phyloP scores from a whole-genome alignment of 1,140 invertebrate genomes.

The Arion vulgaris region DNA sequence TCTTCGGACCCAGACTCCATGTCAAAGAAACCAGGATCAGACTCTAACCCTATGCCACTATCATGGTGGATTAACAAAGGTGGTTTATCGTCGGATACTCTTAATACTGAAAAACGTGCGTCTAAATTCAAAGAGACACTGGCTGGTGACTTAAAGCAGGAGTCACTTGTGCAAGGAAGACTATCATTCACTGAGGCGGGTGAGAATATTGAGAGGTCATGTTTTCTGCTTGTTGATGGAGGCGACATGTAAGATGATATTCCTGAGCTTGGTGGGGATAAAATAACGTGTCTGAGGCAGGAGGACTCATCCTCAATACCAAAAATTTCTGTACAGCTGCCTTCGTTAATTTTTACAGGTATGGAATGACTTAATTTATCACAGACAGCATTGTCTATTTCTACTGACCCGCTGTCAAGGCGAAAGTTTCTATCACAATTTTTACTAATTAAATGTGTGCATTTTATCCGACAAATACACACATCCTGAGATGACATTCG shows the following conservation, averaged over 20 bases:
- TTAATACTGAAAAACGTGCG: not conserved
- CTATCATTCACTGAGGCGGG: not conserved
- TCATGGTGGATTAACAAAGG: slow-evolving; percentile 52
- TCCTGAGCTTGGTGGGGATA: slow-evolving; percentile 25
- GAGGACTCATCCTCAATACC: not conserved
- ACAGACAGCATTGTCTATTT: slow-evolving; percentile 8
- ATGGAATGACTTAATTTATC: slow-evolving; percentile 17
- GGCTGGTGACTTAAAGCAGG: not conserved
- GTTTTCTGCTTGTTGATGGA: not conserved
- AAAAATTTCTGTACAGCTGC: not conserved
- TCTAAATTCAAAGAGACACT: not conserved
- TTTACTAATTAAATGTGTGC: not conserved
- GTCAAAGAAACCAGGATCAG: slow-evolving; percentile 40
- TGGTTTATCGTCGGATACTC: not conserved
- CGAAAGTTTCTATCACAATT: slow-evolving; percentile 32
- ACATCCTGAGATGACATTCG: not conserved
- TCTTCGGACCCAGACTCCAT: slow-evolving; percentile 45
- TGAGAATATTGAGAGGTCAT: not conserved
- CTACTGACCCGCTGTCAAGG: slow-evolving; percentile 23
- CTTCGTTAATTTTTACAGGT: not conserved
- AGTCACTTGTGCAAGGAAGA: not conserved
- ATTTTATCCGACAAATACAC: slow-evolving; percentile 2
- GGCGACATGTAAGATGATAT: not conserved
- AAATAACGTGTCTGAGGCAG: no score
- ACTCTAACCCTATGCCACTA: slow-evolving; percentile 56